A percentile compares a stretch with the other conserved stretches of the same genome.
Conservation (phyloP, 2,888 invertebrate species). For the Aleiodes testaceus region DNA sequence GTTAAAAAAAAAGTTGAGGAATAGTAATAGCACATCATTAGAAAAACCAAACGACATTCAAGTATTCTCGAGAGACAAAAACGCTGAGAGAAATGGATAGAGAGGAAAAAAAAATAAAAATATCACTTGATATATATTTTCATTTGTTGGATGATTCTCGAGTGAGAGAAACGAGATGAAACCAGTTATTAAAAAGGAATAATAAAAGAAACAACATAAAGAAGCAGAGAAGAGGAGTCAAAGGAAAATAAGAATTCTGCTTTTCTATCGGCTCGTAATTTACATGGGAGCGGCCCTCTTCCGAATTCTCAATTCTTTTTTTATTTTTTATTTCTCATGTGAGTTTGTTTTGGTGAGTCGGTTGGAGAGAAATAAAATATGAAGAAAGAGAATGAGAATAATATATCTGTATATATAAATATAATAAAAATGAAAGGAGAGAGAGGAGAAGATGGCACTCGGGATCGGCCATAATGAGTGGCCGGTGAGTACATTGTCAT, state of each 20-base stretch:
- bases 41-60: slow-evolving; percentile 32
- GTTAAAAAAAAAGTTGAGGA: slow-evolving; percentile 18
- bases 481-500: slow-evolving; percentile 69
- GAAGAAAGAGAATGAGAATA: slow-evolving; percentile 23
- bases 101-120: background rate
- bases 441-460: slow-evolving; percentile 50
- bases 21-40: slow-evolving; percentile 43
- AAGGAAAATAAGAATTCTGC: slow-evolving; percentile 2
- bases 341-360: slow-evolving; percentile 43
- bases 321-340: background rate
- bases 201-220: slow-evolving; percentile 40
- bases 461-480: slow-evolving; percentile 67
- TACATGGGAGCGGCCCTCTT: slow-evolving; percentile 24
- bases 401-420: slow-evolving; percentile 12
- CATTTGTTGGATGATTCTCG: slow-evolving; percentile 16
- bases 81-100: no score
- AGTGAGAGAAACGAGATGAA: slow-evolving; percentile 17
- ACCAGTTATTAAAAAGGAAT: slow-evolving; percentile 34
- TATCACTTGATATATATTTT: slow-evolving; percentile 26
- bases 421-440: slow-evolving; percentile 38
- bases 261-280: slow-evolving; percentile 27
- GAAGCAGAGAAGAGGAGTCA: background rate
- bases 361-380: slow-evolving; percentile 10
- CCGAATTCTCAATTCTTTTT: slow-evolving; percentile 5
- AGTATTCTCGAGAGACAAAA: slow-evolving; percentile 24